phyloP scores from a whole-genome alignment of 2,888 invertebrate species.

The Lasius fuliginosus region DNA sequence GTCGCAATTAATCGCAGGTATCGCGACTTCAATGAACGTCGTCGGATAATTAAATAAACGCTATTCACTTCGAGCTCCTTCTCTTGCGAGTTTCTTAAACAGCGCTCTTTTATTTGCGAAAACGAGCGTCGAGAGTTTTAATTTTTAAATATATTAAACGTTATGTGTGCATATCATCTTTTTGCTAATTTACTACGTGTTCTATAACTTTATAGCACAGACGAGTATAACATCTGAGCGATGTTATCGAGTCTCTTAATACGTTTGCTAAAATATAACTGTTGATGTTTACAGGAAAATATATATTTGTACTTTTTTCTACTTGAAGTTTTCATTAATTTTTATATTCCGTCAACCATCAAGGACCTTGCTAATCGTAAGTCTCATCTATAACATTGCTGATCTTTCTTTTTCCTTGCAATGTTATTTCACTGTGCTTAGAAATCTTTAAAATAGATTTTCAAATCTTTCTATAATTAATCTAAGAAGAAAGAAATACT shows the following conservation, averaged over 20 bases:
- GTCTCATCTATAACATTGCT: not conserved
- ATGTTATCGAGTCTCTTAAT: not conserved
- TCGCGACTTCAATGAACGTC: constrained; percentile 40
- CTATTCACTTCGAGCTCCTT: not conserved
- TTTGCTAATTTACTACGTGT: not conserved
- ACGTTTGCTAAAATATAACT: not conserved
- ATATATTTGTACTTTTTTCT: not conserved
- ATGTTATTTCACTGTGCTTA: not conserved
- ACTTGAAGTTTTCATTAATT: not conserved
- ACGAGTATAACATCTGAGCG: not conserved
- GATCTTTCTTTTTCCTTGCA: not conserved
- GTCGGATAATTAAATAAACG: constrained; percentile 44
- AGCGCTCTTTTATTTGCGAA: not conserved
- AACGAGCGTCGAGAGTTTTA: not conserved
- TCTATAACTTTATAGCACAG: not conserved
- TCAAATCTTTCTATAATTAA: not conserved
- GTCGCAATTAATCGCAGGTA: constrained; percentile 46
- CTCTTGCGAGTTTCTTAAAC: not conserved
- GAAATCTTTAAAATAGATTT: not conserved
- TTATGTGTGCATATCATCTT: not conserved
- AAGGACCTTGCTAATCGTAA: not conserved
- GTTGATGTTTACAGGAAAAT: not conserved
- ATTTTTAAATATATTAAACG: not conserved
- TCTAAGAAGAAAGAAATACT: not conserved
- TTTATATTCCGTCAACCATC: not conserved